These are phyloP conservation scores for Brachionus asplanchnoidis DNA, from an alignment of 1,140 invertebrate genomes.

Conservation along the genomic window DNA sequence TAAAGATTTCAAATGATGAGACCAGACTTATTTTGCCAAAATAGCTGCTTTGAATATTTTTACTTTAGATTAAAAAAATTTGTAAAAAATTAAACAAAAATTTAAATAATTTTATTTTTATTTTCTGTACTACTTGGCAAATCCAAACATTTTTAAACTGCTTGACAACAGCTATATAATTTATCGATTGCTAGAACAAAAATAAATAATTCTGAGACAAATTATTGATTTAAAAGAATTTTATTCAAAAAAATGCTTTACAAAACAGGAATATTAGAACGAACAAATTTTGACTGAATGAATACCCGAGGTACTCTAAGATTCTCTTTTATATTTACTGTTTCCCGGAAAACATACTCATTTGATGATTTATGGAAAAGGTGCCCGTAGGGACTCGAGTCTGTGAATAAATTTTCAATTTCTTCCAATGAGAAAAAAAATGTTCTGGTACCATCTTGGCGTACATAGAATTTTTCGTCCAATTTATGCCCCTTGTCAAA, in stretches of 20 bases:
- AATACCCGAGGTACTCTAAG: slow-evolving; percentile 36
- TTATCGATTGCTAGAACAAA: neutral
- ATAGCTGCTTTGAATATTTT: no score
- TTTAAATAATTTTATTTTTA: no score
- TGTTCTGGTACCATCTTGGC: slow-evolving; percentile 57
- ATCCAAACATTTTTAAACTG: neutral
- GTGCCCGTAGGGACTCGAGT: no score
- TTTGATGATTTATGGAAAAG: slow-evolving; percentile 3
- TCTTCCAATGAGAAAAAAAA: slow-evolving; percentile 51
- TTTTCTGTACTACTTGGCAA: no score
- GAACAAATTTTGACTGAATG: slow-evolving; percentile 38
- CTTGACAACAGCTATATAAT: neutral
- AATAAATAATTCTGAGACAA: neutral
- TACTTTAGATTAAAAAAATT: no score
- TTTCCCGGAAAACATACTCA: slow-evolving; percentile 34
- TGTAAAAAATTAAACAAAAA: no score
- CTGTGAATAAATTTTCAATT: neutral
- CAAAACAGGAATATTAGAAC: neutral
- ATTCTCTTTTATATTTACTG: slow-evolving; percentile 42
- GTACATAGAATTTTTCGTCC: slow-evolving; percentile 54
- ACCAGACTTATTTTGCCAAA: no score
- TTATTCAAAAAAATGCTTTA: neutral
- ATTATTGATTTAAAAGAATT: neutral
- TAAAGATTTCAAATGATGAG: no score
- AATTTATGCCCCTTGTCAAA: slow-evolving; percentile 80